These are phyloP conservation scores for Corynorhinus townsendii DNA, from an alignment of 2,113 vertebrate species.

Conservation along the genomic window DNA sequence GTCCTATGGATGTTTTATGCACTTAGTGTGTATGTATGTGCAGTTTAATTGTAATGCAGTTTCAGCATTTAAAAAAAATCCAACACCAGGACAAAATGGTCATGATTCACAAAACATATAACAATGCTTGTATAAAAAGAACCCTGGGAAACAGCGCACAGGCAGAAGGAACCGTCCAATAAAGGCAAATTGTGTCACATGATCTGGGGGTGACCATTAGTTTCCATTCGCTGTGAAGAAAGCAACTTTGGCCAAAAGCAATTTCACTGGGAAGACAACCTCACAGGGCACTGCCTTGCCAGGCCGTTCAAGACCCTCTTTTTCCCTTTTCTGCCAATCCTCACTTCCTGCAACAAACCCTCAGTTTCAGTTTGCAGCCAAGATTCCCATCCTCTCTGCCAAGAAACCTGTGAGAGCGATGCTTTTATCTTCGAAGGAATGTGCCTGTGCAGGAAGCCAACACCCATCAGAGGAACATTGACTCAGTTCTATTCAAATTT, in stretches of 20 bases:
- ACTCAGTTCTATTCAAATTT: background rate
- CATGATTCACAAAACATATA: background rate
- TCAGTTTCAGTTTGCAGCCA: constrained; percentile 33
- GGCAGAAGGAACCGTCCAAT: background rate
- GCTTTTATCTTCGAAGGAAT: constrained; percentile 54
- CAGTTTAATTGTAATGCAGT: background rate
- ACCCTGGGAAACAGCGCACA: background rate
- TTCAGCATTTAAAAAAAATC: background rate
- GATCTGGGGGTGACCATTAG: constrained; percentile 2
- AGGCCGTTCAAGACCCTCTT: background rate
- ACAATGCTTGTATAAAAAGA: background rate
- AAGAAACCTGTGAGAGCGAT: constrained; percentile 26
- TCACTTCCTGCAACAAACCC: constrained; percentile 12
- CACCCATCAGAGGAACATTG: background rate
- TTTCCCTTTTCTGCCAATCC: background rate
- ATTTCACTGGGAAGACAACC: background rate
- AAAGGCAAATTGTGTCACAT: background rate
- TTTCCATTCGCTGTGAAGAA: background rate
- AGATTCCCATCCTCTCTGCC: constrained; percentile 16
- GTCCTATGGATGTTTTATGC: background rate
- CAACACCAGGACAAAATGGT: constrained; percentile 2
- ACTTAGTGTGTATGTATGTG: background rate
- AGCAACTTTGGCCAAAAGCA: background rate
- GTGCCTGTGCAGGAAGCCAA: constrained; percentile 18
- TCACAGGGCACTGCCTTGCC: background rate